These are phyloP conservation scores for Pterobdella sp. DNA, from an alignment of 2,888 invertebrate genomes.

Conservation along the genomic window DNA sequence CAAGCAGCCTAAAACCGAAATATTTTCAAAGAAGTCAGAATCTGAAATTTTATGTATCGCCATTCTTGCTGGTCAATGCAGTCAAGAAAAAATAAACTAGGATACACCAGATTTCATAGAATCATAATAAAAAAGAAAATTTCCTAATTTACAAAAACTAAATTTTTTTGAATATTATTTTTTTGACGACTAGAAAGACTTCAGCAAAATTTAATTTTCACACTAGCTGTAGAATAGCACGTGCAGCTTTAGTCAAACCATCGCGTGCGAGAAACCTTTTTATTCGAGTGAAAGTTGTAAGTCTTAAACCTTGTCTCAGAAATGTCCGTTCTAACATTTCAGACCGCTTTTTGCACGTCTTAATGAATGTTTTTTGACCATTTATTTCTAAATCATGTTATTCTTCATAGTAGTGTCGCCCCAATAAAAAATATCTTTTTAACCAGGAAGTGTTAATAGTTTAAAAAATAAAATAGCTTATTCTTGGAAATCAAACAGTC, in stretches of 20 bases:
- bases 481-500: not conserved
- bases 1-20: too few relatives aligned
- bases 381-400: not conserved
- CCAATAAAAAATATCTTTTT: not conserved
- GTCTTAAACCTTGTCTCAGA: not conserved
- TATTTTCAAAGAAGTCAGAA: too few relatives aligned
- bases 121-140: too few relatives aligned
- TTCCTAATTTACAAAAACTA: too few relatives aligned
- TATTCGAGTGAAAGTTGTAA: not conserved
- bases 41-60: too few relatives aligned
- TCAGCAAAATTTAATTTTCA: too few relatives aligned
- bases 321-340: constrained; percentile 10
- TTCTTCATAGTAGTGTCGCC: not conserved
- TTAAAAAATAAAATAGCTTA: not conserved
- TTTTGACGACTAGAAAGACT: too few relatives aligned
- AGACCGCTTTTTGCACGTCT: constrained; percentile 15
- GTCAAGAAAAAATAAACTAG: too few relatives aligned
- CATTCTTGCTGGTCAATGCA: too few relatives aligned
- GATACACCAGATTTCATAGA: too few relatives aligned
- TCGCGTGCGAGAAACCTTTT: not conserved
- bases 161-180: too few relatives aligned
- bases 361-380: not conserved
- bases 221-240: too few relatives aligned
- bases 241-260: constrained; percentile 6
- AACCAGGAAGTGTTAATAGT: constrained; percentile 2